Evolutionary conservation across 2,888 invertebrate species (phyloP), one percentile per base, ranked within the genome.

Genomic region (Zaprionus obscuricornis): DNA sequence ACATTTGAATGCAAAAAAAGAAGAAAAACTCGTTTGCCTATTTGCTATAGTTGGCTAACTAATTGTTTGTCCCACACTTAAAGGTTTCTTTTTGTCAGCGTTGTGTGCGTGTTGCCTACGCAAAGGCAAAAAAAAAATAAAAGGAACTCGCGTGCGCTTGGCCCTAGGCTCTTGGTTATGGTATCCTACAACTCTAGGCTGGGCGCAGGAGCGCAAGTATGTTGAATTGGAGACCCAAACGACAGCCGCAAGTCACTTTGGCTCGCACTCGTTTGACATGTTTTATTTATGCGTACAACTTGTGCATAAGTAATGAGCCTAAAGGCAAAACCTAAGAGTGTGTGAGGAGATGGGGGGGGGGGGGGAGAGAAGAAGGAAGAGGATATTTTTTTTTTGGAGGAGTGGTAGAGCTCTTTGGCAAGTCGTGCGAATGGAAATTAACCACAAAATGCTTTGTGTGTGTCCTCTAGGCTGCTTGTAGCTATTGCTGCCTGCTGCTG

Each of bases 281-380:
- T 81, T 72, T 86, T 85, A 85, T 86, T 85, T 81, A 87, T 87
- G 86, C 78, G 68, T 70, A 81, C 84, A 85, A 75, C 73, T 72
- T 87, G 84, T 81, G 85, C 84, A 87, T 85, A 81, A 75, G 59
- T 67, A 86, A 86, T 86, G 73, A 43, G 68, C 42, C 51, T 36
- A 10, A 16, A 46, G 59, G 4, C 20, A 20, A 7, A 37, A 2
- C 7, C 22, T 4, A 7, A 22, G 7, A 6, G 5, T 5, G 22
- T 5, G 22, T 22, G 22, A 7, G 22, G 22, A 20, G 18, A 20
- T 1, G 37, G n/a, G 10, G 2, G 2, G 17, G n/a, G 10, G 1
- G 1, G 36, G 42, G 55, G 20, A 22, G n/a, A 26, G 18, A 37
- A 7, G 10, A 40, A 49, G 50, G 39, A 64, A 20, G 42, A 26